Base-by-base conservation (phyloP, 2,888 invertebrate species). In the Drosophila infuscata region DNA sequence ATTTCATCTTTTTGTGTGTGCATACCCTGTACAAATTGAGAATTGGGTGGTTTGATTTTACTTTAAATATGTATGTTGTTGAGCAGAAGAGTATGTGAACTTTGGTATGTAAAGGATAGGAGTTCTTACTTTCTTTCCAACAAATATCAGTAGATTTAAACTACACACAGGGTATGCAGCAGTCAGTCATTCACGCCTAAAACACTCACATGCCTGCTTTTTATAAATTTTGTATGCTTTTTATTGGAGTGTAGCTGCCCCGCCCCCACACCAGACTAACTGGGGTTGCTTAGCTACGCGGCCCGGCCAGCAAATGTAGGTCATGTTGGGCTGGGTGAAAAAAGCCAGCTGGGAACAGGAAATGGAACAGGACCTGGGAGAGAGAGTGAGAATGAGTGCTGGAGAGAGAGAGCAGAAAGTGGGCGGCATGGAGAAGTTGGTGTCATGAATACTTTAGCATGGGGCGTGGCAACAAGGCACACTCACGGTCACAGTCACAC, bases 271-370 rank as follows among this genome's bases (percentile, higher is more conserved):
- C 20, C 32, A 30, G 12, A 8, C 49, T 63, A 72, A 63, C 68
- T 59, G 78, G 69, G 66, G 84, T 82, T 87, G 83, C 83, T 84
- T 74, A 82, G 88, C 82, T 82, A 78, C 88, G 66, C 69, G 54
- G 62, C 81, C 77, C 70, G 73, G 66, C 63, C 67, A 53, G 46
- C 8, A 65, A 85, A 85, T 85, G 85, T 85, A 85, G 85, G 85
- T 85, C 85, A 85, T 81, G 87, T 75, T 81, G 84, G 79, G 70
- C 78, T 76, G 70, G 68, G 69, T 56, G 62, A 62, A 60, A 60
- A 33, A 62, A 58, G 67, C 60, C 57, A 70, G 79, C 56, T 56
- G 53, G 66, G 15, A 51, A 29, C 33, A 30, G 65, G 15, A 35
- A 49, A 32, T 29, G 38, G n/a, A 35, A 20, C 35, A 62, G 62